Base-by-base conservation (phyloP, 1,140 invertebrate genomes). In the Megalopta genalis region DNA sequence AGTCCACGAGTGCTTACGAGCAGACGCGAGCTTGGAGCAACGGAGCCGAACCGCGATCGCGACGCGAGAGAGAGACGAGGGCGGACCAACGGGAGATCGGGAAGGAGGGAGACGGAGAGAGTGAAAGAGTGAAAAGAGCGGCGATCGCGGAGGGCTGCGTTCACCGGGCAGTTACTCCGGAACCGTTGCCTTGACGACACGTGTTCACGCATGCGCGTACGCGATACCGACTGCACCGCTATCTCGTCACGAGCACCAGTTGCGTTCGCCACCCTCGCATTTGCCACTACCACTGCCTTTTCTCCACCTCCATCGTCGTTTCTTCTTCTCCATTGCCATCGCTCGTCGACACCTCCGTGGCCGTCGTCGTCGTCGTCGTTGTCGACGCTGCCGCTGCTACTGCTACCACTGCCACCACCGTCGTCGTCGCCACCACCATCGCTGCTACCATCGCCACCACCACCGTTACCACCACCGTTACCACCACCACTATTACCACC, bases 111-210 rank as follows among this genome's bases (percentile, higher is more conserved):
- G 86, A 75, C 62, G 77, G 71, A 63, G 59, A 66, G 73, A 71
- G 75, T 66, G 74, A 85, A 64, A 37, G 25, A 23, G 52, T n/a
- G 66, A 69, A 66, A 71, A 73, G 68, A 85, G 67, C 71, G 69
- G 64, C 80, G 81, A 83, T 80, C 85, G 89, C 83, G 88, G 88
- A 89, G 89, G 86, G 82, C 86, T 84, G 83, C 85, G 88, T 76
- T 84, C 86, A 81, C 83, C 89, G 85, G 89, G 84, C 92, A 93
- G 92, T 93, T 90, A 92, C 90, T 92, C 90, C 89, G 90, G 90
- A 92, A 92, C 91, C 91, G 92, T 93, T 92, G 92, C 91, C 92
- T 91, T 90, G 91, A 88, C 91, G 89, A 93, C 91, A 92, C 90
- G 89, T 89, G 87, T 89, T 80, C 87, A 87, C 88, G 90, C 91